Evolutionary conservation across 92 coral and sea anemone genomes (phyloP), one percentile per base, ranked within the genome.

Genomic region (Diadumene lineata): DNA sequence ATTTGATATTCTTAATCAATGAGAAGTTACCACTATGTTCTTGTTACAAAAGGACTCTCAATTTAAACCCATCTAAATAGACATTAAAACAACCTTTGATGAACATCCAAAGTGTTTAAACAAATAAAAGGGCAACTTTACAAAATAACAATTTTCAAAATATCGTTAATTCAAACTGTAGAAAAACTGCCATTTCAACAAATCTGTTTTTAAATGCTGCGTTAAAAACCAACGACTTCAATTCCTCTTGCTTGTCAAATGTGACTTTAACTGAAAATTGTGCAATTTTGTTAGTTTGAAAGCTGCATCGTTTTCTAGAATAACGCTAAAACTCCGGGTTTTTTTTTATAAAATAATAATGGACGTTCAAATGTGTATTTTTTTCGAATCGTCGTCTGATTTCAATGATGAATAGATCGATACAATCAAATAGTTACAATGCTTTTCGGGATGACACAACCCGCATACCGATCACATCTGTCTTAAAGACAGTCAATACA

Each of bases 381-480:
- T 53, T 53, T 53, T 6, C 3, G 21, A 2, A 23, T 15, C 19
- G 10, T 9, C 10, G 10, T 53, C 58, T 53, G 58, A 53, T 53
- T 53, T 53, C 58, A 4, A 16, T 53, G 58, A 53, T 53, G 58
- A 53, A 53, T 13, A 53, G 18, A 53, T 53, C 58, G 58, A 53
- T 53, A 53, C 58, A 53, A 21, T 53, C 19, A 3, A 53, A 53
- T 23, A 53, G 58, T 53, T 53, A 53, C 24, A 9, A 4, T 21
- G 6, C 18, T 53, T 2, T 15, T 13, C 19, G 58, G 58, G 58
- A 53, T 53, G 53, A 53, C 34, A 70, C 25, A 27, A 48, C 22
- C 31, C 38, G 48, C 74, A 50, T 70, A 23, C 75, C 64, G 48
- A 26, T 55, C n/a, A 28, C 75, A 70, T 70, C 64, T 70, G 75